These are phyloP conservation scores for Phalacrocorax aristotelis DNA, from an alignment of 2,113 vertebrate species.

Conservation along the genomic window DNA sequence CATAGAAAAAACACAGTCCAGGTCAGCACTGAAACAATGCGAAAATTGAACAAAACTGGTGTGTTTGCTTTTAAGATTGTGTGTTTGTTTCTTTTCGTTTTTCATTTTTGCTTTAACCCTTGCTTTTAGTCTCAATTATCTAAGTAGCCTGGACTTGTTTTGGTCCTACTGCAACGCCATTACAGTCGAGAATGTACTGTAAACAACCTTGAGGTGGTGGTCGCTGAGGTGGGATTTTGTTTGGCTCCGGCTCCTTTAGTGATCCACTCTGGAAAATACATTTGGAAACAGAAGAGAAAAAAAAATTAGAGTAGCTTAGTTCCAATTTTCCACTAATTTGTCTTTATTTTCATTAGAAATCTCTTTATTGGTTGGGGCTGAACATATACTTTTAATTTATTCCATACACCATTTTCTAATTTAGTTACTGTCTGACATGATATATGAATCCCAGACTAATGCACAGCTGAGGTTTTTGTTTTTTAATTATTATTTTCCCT, in stretches of 20 bases:
- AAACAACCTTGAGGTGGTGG: constrained; percentile 97
- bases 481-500: not conserved
- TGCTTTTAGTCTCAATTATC: constrained; percentile 67
- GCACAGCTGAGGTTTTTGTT: not conserved
- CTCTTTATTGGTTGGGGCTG: not conserved
- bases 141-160: constrained; percentile 92
- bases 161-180: constrained; percentile 86
- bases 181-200: constrained; percentile 93
- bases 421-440: constrained; percentile 9
- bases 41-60: constrained; percentile 72
- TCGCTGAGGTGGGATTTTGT: constrained; percentile 88
- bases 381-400: not conserved
- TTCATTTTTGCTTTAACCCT: constrained; percentile 76
- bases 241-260: constrained; percentile 87
- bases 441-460: not conserved
- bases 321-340: constrained; percentile 9
- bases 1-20: constrained; percentile 91
- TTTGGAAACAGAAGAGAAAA: constrained; percentile 67
- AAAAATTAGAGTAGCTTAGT: constrained; percentile 31
- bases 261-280: constrained; percentile 85
- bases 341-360: constrained; percentile 18
- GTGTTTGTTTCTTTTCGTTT: constrained; percentile 70
- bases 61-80: constrained; percentile 46
- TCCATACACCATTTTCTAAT: constrained; percentile 26
- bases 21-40: constrained; percentile 79